Evolutionary conservation across 2,888 invertebrate genomes (phyloP).

Genomic region (Agrotis exclamationis): DNA sequence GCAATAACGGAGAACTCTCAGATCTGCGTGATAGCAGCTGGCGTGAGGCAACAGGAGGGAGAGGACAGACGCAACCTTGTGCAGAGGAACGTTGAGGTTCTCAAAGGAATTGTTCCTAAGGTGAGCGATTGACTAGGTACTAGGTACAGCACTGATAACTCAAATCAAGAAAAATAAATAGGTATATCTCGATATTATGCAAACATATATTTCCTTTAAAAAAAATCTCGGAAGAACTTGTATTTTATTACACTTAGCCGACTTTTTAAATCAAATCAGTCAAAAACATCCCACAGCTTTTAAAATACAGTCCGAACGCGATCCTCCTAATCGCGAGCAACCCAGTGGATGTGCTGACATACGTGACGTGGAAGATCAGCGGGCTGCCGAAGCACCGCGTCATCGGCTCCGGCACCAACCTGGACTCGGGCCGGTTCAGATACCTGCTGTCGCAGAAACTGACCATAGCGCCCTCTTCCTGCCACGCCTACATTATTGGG

Average conservation of each 20-base stretch:
- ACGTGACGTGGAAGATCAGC: slow-evolving; percentile 98
- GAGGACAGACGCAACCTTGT: slow-evolving; percentile 97
- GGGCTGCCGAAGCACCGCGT: slow-evolving; percentile 97
- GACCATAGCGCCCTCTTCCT: slow-evolving; percentile 95
- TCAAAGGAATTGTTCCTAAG: slow-evolving; percentile 96
- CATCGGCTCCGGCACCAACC: slow-evolving; percentile 98
- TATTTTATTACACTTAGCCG: too few relatives aligned
- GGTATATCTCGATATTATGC: too few relatives aligned
- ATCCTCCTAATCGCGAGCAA: slow-evolving; percentile 97
- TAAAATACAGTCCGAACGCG: slow-evolving; percentile 96
- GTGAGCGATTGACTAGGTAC: slow-evolving; percentile 66
- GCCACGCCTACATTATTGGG: slow-evolving; percentile 98
- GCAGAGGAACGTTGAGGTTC: slow-evolving; percentile 97
- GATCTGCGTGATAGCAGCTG: slow-evolving; percentile 97
- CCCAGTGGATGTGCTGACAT: slow-evolving; percentile 98
- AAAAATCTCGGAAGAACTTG: too few relatives aligned
- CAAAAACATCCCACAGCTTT: slow-evolving; percentile 87
- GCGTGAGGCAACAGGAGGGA: slow-evolving; percentile 97
- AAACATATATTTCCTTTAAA: too few relatives aligned
- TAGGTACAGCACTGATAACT: background rate
- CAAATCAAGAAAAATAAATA: too few relatives aligned
- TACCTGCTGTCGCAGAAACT: slow-evolving; percentile 96
- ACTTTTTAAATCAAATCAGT: too few relatives aligned
- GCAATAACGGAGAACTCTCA: slow-evolving; percentile 94
- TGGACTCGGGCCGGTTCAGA: slow-evolving; percentile 97